Conservation (phyloP, 2,797 vertebrate species). For the Sphaeramia orbicularis region DNA sequence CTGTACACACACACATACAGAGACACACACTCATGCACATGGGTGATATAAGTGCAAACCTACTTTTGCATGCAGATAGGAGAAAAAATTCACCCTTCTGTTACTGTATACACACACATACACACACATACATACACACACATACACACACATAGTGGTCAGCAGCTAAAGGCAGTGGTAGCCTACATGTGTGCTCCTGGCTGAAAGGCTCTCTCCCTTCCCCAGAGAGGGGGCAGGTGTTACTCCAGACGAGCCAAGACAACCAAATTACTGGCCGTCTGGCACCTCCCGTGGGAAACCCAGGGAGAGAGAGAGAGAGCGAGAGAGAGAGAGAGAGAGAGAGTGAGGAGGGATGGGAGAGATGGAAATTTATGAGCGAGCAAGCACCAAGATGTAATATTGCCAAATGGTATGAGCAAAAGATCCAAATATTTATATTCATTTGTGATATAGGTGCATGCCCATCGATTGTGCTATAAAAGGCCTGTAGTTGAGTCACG, state of each 20-base stretch:
- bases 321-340: too few species aligned
- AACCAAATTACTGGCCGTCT: constrained; percentile 99
- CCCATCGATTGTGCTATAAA: constrained; percentile 62
- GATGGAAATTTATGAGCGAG: constrained; percentile 84
- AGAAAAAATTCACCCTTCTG: constrained; percentile 14
- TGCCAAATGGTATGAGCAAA: constrained; percentile 78
- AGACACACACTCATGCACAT: constrained; percentile 11
- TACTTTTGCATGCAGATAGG: constrained; percentile 43
- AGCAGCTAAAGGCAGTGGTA: constrained; percentile 82
- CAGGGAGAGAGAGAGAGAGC: constrained; percentile 55
- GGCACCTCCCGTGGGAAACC: constrained; percentile 96
- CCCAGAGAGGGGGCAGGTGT: constrained; percentile 98
- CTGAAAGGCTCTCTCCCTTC: constrained; percentile 77
- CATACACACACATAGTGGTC: constrained; percentile 63
- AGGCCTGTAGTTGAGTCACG: constrained; percentile 50
- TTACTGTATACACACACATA: constrained; percentile 33
- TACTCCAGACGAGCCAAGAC: constrained; percentile 99
- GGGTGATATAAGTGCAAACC: constrained; percentile 24
- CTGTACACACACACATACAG: constrained; percentile 22
- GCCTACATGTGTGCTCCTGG: constrained; percentile 79
- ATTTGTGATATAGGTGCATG: constrained; percentile 54
- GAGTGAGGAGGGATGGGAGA: constrained; percentile 76
- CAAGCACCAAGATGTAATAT: constrained; percentile 74
- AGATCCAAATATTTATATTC: constrained; percentile 80
- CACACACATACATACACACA: constrained; percentile 31